These are phyloP conservation scores for Drosophila maculinotata DNA, from an alignment of 2,888 invertebrate species.

Conservation along the genomic window DNA sequence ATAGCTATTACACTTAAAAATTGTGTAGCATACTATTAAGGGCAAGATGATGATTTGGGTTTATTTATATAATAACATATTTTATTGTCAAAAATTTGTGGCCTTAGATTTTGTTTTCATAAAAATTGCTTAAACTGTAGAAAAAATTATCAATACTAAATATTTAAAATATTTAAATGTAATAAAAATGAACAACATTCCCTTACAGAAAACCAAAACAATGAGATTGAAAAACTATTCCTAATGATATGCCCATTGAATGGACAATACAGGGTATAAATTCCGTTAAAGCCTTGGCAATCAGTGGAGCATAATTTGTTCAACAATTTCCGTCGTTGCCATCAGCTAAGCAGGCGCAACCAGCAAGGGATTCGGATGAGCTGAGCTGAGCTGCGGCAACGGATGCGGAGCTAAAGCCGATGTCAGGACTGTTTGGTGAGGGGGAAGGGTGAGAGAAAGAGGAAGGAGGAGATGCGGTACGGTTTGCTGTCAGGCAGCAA, in stretches of 20 bases:
- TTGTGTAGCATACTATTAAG: constrained; percentile 3
- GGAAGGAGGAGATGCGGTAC: not conserved
- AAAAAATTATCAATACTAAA: too few relatives aligned
- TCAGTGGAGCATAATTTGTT: constrained; percentile 68
- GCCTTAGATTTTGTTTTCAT: not conserved
- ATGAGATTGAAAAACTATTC: too few relatives aligned
- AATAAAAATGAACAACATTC: too few relatives aligned
- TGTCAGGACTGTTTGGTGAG: not conserved
- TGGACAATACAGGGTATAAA: constrained; percentile 9
- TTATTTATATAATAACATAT: too few relatives aligned
- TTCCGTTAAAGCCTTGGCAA: constrained; percentile 47
- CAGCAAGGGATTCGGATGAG: constrained; percentile 25
- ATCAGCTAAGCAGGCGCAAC: constrained; percentile 16
- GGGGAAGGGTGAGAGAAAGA: not conserved
- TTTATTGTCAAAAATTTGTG: too few relatives aligned
- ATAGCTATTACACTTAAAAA: too few relatives aligned
- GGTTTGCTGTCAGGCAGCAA: constrained; percentile 32
- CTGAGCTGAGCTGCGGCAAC: constrained; percentile 21
- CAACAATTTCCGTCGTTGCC: constrained; percentile 62
- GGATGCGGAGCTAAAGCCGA: constrained; percentile 31
- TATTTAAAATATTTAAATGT: not conserved
- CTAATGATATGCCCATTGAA: not conserved
- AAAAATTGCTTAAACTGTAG: too few relatives aligned
- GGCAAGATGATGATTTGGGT: too few relatives aligned
- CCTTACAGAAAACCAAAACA: too few relatives aligned